Evolutionary conservation across 2,113 vertebrate genomes (phyloP).

Genomic region (Phalacrocorax pelagicus): DNA sequence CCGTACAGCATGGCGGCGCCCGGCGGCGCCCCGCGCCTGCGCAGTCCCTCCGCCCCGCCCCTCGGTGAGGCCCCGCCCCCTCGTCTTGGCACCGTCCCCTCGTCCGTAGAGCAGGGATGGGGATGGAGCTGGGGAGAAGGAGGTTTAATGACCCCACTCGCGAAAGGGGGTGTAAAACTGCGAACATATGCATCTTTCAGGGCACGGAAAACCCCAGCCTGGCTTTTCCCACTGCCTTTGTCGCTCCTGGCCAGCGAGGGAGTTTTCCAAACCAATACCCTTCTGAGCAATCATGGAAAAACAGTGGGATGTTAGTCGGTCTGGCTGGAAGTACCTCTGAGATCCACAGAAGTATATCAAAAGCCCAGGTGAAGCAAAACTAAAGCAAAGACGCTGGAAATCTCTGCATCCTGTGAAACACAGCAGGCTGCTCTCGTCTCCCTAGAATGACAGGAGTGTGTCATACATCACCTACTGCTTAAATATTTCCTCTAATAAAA

Average conservation of each 20-base stretch:
- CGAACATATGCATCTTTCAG: neutral
- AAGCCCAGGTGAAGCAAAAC: neutral
- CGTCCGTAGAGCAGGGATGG: neutral
- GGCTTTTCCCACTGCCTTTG: fast-evolving
- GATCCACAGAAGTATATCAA: fast-evolving
- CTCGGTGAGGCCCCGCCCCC: neutral
- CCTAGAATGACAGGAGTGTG: fast-evolving
- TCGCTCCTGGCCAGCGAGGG: fast-evolving
- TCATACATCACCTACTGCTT: neutral
- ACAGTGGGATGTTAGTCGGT: fast-evolving
- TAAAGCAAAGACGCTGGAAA: fast-evolving
- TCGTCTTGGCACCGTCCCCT: neutral
- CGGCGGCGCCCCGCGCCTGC: fast-evolving
- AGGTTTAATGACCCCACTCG: fast-evolving
- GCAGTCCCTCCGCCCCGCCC: fast-evolving
- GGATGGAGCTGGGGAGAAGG: neutral
- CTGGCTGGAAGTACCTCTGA: fast-evolving
- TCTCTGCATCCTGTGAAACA: fast-evolving
- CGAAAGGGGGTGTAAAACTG: neutral
- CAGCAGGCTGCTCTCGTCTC: fast-evolving
- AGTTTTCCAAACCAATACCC: fast-evolving
- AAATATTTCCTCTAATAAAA: neutral
- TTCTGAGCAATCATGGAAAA: no score
- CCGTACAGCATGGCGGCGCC: neutral
- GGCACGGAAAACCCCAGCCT: no score